Percentiles rank a stretch among this genome's conserved stretches.
Conservation (phyloP, 2,888 invertebrate species). For the Archips xylosteana region DNA sequence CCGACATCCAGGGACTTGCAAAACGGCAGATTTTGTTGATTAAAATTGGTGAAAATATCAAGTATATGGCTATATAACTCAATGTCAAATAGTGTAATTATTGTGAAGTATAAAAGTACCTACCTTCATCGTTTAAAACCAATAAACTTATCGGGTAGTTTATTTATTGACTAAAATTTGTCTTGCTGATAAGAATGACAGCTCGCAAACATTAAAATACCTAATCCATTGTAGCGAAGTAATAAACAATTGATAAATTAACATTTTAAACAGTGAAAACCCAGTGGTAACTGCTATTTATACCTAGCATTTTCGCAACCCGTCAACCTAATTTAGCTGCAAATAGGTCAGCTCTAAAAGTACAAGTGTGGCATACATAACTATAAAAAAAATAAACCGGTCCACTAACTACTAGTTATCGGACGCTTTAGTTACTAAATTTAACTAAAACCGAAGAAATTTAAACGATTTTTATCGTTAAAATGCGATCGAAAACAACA, state of each 20-base stretch:
- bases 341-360: slow-evolving; percentile 49
- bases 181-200: slow-evolving; percentile 18
- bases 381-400: not conserved
- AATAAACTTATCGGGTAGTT: slow-evolving; percentile 1
- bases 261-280: slow-evolving; percentile 37
- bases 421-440: slow-evolving; percentile 1
- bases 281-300: slow-evolving; percentile 42
- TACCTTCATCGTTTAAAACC: slow-evolving; percentile 17
- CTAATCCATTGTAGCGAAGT: slow-evolving; percentile 10
- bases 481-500: slow-evolving; percentile 64
- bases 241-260: slow-evolving; percentile 25
- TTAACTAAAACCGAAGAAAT: slow-evolving; percentile 27
- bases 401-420: not conserved
- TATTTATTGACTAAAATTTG: slow-evolving; percentile 2
- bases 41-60: too few species aligned
- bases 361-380: not conserved
- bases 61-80: too few species aligned
- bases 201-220: slow-evolving; percentile 26
- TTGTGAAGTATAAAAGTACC: not conserved
- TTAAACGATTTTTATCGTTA: slow-evolving; percentile 48
- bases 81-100: not conserved
- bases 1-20: slow-evolving; percentile 28
- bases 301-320: slow-evolving; percentile 45
- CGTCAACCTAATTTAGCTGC: slow-evolving; percentile 50
- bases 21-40: slow-evolving; percentile 1